Base-by-base conservation (phyloP, 2,113 vertebrate genomes). In the Microtus richardsoni region DNA sequence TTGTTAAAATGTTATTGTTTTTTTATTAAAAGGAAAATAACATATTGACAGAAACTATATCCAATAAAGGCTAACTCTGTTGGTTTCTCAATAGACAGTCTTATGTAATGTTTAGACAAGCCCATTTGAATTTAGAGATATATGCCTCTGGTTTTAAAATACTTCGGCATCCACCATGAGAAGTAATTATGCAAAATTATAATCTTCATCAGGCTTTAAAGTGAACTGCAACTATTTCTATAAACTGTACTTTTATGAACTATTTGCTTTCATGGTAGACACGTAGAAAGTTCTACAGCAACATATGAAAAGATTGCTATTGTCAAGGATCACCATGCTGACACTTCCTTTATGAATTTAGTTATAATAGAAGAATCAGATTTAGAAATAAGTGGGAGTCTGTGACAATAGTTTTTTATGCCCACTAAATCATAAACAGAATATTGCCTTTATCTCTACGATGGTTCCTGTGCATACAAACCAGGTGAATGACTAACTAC, bases 361-460 rank as follows among this genome's bases (percentile, higher is more conserved):
- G 36, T 88, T 87, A 84, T 58, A 88, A 91, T 0, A 75, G 62
- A 96, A 62, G 5, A 86, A 54, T n/a, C 64, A 86, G 70, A 96
- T 91, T 97, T 95, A 95, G 92, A 93, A 97, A 93, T 24, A 88
- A 58, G 52, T 93, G 80, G 75, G 80, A 95, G 84, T 88, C 24
- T 21, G 79, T 85, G 88, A 93, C 64, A 96, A 90, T 60, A 80
- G 84, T 47, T 70, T 95, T 95, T 93, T 64, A 89, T 94, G 88
- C 86, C 62, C 62, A 44, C 5, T 17, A 91, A 89, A 44, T 93
- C 30, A 91, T 64, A 89, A 3, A 94, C 22, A 88, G 66, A 85
- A 75, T 71, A 90, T 68, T 93, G 93, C 24, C 30, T 91, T 89
- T 94, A 64, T 33, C 33, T 66, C 44, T 80, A 14, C 71, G 19